These are phyloP conservation scores for Ictalurus furcatus DNA, from an alignment of 2,113 vertebrate genomes.

Conservation along the genomic window DNA sequence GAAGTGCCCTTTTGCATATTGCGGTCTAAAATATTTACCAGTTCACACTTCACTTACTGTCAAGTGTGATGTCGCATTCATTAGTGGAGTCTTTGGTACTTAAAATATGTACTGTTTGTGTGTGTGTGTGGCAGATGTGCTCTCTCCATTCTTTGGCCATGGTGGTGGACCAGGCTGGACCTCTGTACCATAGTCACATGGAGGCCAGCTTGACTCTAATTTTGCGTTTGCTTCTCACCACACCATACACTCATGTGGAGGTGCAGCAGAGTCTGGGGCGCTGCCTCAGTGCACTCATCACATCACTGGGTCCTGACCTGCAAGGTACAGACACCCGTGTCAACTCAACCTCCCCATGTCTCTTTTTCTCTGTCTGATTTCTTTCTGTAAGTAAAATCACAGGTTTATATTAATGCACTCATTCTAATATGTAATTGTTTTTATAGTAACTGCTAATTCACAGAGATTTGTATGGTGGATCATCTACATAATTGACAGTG, in stretches of 20 bases:
- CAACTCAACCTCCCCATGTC: neutral
- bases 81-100: neutral
- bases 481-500: no score
- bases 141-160: slow-evolving; percentile 87
- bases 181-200: slow-evolving; percentile 79
- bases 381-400: no score
- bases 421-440: no score
- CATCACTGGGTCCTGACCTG: slow-evolving; percentile 69
- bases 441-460: no score
- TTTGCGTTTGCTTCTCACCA: slow-evolving; percentile 80
- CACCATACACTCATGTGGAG: slow-evolving; percentile 82
- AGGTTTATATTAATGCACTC: no score
- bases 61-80: neutral
- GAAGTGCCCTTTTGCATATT: neutral
- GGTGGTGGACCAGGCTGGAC: slow-evolving; percentile 82
- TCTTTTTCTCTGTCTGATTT: neutral
- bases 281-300: slow-evolving; percentile 66
- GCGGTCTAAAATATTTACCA: neutral
- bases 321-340: slow-evolving; percentile 57
- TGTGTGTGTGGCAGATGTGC: slow-evolving; percentile 70
- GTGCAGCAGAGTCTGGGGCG: slow-evolving; percentile 77
- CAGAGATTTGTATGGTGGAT: no score
- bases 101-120: neutral
- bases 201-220: slow-evolving; percentile 83
- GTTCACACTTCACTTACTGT: neutral